Conservation (phyloP, 2,888 invertebrate genomes). For the Cryptus armator region DNA sequence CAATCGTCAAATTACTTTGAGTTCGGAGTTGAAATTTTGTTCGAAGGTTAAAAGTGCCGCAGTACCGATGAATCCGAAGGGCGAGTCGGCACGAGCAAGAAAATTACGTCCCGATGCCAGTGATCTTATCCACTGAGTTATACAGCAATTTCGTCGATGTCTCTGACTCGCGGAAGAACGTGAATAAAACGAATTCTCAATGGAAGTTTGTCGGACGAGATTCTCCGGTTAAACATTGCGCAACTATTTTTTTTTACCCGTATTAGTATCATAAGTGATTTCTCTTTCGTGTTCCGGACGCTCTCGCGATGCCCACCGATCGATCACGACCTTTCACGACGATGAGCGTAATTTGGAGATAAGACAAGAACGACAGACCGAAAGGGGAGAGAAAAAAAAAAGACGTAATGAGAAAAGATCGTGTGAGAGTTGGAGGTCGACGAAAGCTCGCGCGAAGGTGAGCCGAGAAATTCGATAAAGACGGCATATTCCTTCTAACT, state of each 20-base stretch:
- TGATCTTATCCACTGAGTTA: neutral
- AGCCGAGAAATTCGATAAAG: neutral
- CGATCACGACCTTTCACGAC: neutral
- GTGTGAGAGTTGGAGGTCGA: neutral
- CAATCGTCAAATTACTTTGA: slow-evolving; percentile 23
- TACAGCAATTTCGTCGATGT: neutral
- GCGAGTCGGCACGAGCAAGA: slow-evolving; percentile 25
- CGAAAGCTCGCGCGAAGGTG: neutral
- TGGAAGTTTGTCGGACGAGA: neutral
- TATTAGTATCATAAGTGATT: neutral
- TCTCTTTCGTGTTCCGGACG: neutral
- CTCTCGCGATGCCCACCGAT: neutral
- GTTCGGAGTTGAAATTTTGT: slow-evolving; percentile 30
- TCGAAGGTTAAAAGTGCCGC: slow-evolving; percentile 65
- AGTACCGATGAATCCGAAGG: slow-evolving; percentile 53
- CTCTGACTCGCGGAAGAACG: neutral
- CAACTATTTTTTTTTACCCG: neutral
- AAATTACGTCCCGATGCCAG: neutral
- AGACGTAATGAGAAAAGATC: neutral
- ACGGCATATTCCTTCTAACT: neutral
- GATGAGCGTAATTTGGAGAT: neutral
- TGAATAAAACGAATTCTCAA: neutral
- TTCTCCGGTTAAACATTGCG: neutral
- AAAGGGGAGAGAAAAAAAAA: neutral
- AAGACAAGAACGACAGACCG: neutral